Evolutionary conservation across 2,888 invertebrate genomes (phyloP).

Genomic region (Gastrophysa polygoni): DNA sequence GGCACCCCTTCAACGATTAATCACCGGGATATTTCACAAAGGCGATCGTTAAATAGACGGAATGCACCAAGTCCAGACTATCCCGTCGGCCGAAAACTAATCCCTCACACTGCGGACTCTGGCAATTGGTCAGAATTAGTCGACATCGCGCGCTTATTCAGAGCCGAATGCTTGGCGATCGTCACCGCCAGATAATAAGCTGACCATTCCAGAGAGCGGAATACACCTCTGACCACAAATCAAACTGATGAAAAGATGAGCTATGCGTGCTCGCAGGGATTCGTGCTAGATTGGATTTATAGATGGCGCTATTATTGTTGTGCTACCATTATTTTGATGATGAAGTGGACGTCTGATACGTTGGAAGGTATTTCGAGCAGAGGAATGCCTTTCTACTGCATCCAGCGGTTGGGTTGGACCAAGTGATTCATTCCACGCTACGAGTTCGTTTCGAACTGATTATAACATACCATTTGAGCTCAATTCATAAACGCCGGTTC

Average conservation of each 20-base stretch:
- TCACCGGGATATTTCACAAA: slow-evolving; percentile 22
- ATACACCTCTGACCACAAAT: slow-evolving; percentile 34
- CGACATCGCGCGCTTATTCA: slow-evolving; percentile 5
- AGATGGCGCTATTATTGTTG: slow-evolving; percentile 7
- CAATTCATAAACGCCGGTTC: too few species aligned
- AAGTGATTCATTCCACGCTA: too few species aligned
- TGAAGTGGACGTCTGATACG: neutral
- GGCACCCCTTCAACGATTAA: slow-evolving; percentile 16
- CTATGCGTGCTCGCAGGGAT: slow-evolving; percentile 14
- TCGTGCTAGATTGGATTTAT: slow-evolving; percentile 12
- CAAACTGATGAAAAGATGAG: slow-evolving; percentile 32
- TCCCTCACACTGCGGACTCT: neutral
- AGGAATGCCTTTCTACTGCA: neutral
- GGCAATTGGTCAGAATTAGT: neutral
- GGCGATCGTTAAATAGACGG: slow-evolving; percentile 28
- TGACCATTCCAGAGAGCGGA: slow-evolving; percentile 32
- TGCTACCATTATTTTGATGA: neutral
- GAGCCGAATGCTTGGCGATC: slow-evolving; percentile 7
- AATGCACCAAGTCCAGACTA: slow-evolving; percentile 17
- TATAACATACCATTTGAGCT: too few species aligned
- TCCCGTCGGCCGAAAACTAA: slow-evolving; percentile 6
- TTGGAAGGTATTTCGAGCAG: neutral
- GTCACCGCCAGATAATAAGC: slow-evolving; percentile 29
- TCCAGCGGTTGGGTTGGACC: neutral
- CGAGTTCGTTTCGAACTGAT: too few species aligned